Evolutionary conservation across 92 coral and sea anemone species (phyloP), one percentile per base, ranked within the genome.

Genomic region (Siderastrea radians): DNA sequence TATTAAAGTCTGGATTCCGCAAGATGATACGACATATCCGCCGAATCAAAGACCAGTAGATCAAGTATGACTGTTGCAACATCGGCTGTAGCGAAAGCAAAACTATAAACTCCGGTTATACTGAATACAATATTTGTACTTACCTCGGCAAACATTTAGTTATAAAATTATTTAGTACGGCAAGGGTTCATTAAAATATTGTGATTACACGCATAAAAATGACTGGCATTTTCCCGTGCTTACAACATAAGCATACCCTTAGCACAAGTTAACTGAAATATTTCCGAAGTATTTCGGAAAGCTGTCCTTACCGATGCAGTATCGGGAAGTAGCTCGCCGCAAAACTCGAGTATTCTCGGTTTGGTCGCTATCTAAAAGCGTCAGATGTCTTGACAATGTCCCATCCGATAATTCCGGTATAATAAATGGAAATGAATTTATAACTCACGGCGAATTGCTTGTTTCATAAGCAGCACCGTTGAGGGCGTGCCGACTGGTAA

Each of bases 401-500:
- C 81, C 87, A 73, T 84, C 38, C 87, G 74, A 60, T 84, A 49
- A 48, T 49, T 13, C 72, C 38, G 65, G 80, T 50, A 61, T 49
- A 84, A 49, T 49, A 73, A 74, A 67, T 72, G 71, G 47, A 19
- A 65, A 73, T 73, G 71, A 60, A 73, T 49, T 73, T 75, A 55
- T 57, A 55, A 82, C 46, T 70, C 77, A 57, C 78, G 58, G 78
- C 62, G 87, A 58, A 74, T 47, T 62, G 61, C 87, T 73, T 73
- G 63, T 74, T 62, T 51, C 49, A 74, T 61, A 26, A 72, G 80
- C 81, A 72, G 73, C 80, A 84, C 72, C 71, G 70, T 43, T n/a
- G 74, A 84, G 87, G 87, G 87, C 87, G 87, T 84, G 87, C 87
- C 87, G 80, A 84, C 58, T 46, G 53, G 53, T 64, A 73, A 73